Evolutionary conservation across 1,140 invertebrate species (phyloP), one percentile per base, ranked within the genome.

Genomic region (Aricia agestis): DNA sequence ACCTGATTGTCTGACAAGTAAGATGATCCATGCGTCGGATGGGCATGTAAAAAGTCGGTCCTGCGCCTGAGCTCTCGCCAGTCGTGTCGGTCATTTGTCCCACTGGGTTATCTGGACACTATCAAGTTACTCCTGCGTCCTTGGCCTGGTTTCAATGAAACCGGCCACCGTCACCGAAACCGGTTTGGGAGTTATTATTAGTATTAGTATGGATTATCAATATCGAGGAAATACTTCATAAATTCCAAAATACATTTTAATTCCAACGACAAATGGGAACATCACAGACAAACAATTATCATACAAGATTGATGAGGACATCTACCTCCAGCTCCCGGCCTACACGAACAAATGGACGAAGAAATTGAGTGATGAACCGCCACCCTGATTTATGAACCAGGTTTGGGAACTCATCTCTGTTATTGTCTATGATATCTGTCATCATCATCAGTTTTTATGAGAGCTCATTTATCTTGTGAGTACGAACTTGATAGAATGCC

Each of bases 281-380:
- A 52, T 52, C 45, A 4, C 45, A 52, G 13, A 52, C 45, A 52
- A 52, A 52, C 45, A 52, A 52, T 52, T 52, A 52, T 52, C 45
- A 52, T 52, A 13, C 13, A 52, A 52, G 45, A 52, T 52, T 52
- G 45, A 52, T 52, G 45, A 52, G 10, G 3, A 52, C 45, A 77
- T 5, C 36, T 36, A 36, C 36, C 36, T 7, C 36, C 36, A 77
- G 65, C 72, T 68, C 69, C 41, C 66, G 67, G 68, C 31, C 36
- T 67, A 73, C 61, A 25, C 66, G 25, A 74, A 74, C 66, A 68
- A 71, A 72, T 75, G 76, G 58, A 72, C 59, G 61, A 77, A 61
- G 32, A 52, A 72, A 74, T 75, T 75, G 76, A 77, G 61, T 75
- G 76, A 77, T 77, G 76, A 71, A 68, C 68, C 69, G 72, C 67